Evolutionary conservation across 2,888 invertebrate genomes (phyloP), one percentile per base, ranked within the genome.

Genomic region (Lordiphosa andalusiaca): DNA sequence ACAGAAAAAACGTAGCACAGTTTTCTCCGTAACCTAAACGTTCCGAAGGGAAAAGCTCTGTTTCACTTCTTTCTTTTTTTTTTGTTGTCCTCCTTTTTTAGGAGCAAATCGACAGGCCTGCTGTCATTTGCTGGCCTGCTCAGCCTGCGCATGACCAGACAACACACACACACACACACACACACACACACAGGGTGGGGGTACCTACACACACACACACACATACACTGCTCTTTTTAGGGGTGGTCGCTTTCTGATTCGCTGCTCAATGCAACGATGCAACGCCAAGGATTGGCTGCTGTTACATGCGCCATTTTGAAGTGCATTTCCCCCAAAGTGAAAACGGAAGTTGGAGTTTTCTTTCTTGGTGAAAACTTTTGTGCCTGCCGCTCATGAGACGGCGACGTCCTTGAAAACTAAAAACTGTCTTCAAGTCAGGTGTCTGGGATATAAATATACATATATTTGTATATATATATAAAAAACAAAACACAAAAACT

Each of bases 111-210:
- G 64, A 50, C 60, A 63, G 62, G 56, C 53, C 76, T 63, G 46
- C 64, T 76, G 77, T 81, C 77, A 76, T 77, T 76, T 77, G 76
- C 67, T 65, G 73, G 49, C 64, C 48, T 73, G 71, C 65, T 66
- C 57, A 67, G 74, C 66, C 73, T 83, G 80, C 80, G 80, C 80
- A 80, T 80, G 84, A 83, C 80, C 84, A 64, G 49, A 30, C 21
- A 60, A 55, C 42, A 60, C 37, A 52, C 46, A 42, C 37, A 53
- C 42, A 53, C 47, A 37, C 25, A 54, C 33, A 49, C 55, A n/a
- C n/a, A n/a, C n/a, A n/a, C n/a, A n/a, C 46, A 42, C 37, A 36
- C 36, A 44, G 21, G 30, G 37, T 62, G 55, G 44, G 46, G 62
- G 55, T 48, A 44, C 62, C 36, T 49, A 53, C 42, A 53, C 47